Evolutionary conservation across 2,113 vertebrate genomes (phyloP).

Genomic region (Alethe castanea): DNA sequence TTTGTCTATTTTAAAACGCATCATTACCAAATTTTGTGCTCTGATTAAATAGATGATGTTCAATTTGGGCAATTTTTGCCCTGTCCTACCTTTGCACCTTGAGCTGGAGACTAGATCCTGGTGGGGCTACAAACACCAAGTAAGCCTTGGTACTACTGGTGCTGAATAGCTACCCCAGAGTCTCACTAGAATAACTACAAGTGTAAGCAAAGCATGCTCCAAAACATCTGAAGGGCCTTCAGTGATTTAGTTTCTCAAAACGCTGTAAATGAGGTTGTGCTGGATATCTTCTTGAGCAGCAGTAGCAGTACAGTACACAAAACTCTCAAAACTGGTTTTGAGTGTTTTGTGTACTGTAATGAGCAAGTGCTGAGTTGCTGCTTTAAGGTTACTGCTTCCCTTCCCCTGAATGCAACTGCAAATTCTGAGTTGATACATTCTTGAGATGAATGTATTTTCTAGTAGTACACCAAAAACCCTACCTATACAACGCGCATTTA

Average conservation of each 20-base stretch:
- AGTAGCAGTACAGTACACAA: neutral
- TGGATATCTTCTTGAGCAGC: neutral
- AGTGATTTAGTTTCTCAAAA: neutral
- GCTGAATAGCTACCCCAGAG: neutral
- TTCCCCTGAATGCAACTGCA: neutral
- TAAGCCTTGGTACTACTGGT: neutral
- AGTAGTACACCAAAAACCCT: neutral
- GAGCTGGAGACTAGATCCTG: neutral
- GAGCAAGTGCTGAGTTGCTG: neutral
- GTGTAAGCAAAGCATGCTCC: neutral
- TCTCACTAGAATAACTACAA: neutral
- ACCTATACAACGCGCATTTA: neutral
- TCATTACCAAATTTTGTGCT: neutral
- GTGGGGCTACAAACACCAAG: neutral
- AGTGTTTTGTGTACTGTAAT: neutral
- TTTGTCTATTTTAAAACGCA: neutral
- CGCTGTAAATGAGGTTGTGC: neutral
- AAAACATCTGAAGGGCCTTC: neutral
- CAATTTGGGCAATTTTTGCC: neutral
- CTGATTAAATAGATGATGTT: rapidly evolving
- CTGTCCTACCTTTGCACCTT: neutral
- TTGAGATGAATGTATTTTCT: neutral
- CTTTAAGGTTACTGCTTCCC: neutral
- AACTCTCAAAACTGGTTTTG: neutral
- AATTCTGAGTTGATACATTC: neutral